phyloP scores from a whole-genome alignment of 1,140 invertebrate species.

The Nasonia giraulti region DNA sequence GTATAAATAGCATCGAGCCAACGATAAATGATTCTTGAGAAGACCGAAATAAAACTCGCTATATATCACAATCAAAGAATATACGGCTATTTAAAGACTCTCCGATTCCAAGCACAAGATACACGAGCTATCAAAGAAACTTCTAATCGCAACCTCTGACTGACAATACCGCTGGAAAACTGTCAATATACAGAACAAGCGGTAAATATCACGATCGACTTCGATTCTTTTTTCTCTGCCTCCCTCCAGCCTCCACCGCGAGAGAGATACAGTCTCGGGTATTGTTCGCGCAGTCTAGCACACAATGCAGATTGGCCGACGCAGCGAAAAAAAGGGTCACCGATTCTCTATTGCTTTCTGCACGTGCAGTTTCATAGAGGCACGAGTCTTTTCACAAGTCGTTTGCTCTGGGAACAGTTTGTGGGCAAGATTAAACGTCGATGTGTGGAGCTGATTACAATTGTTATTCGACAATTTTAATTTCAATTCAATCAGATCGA shows the following conservation, averaged over 20 bases:
- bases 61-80: too few relatives aligned
- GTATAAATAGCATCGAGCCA: too few relatives aligned
- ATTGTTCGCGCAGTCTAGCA: background rate
- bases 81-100: background rate
- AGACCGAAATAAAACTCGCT: too few relatives aligned
- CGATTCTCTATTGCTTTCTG: background rate
- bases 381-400: background rate
- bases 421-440: background rate
- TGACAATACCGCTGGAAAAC: background rate
- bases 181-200: background rate
- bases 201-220: background rate
- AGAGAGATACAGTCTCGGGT: background rate
- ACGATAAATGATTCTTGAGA: too few relatives aligned
- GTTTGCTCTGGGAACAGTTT: background rate
- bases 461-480: too few relatives aligned
- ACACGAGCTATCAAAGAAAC: background rate
- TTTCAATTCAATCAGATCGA: too few relatives aligned
- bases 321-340: background rate
- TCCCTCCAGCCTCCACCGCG: background rate
- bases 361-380: background rate
- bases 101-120: background rate
- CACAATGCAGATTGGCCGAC: background rate
- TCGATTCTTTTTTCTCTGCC: background rate
- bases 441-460: background rate
- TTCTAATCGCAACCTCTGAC: too few relatives aligned